A percentile compares a stretch with the other conserved stretches of the same genome.
These are phyloP conservation scores for Nyctibius grandis DNA, from an alignment of 2,797 vertebrate species.

Conservation along the genomic window DNA sequence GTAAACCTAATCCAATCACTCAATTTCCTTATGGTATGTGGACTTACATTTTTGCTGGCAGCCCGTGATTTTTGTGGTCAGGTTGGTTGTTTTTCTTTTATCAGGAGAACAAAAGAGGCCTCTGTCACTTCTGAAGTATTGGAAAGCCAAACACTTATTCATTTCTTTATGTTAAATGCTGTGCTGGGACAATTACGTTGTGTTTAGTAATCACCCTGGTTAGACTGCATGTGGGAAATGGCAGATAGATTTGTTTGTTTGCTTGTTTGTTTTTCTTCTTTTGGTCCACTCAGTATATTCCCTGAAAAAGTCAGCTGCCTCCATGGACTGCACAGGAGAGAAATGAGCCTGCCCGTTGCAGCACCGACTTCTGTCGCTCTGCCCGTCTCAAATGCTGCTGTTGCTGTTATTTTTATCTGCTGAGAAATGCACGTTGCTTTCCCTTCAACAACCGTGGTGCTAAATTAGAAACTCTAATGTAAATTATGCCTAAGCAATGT, in stretches of 20 bases:
- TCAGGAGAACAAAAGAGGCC: background rate
- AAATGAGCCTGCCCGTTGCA: background rate
- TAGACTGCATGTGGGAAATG: background rate
- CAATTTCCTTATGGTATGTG: background rate
- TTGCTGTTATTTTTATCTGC: conserved; percentile 44
- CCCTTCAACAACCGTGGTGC: conserved; percentile 11
- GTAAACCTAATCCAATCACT: background rate
- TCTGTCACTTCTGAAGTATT: background rate
- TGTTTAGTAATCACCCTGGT: background rate
- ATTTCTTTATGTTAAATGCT: background rate
- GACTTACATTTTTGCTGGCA: background rate
- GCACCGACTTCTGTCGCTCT: rapidly evolving
- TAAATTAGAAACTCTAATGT: conserved; percentile 42
- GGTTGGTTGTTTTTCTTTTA: background rate
- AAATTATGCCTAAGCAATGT: conserved; percentile 7
- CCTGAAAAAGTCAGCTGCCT: background rate
- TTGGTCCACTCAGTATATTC: background rate
- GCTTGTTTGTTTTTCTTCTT: background rate
- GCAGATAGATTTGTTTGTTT: too few species aligned
- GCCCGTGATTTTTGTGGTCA: background rate
- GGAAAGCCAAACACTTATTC: background rate
- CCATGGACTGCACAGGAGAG: background rate
- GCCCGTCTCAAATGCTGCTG: background rate
- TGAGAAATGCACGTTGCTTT: background rate
- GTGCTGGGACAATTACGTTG: background rate